Base-by-base conservation (phyloP, 2,888 invertebrate genomes). In the Agriopis aurantiaria region DNA sequence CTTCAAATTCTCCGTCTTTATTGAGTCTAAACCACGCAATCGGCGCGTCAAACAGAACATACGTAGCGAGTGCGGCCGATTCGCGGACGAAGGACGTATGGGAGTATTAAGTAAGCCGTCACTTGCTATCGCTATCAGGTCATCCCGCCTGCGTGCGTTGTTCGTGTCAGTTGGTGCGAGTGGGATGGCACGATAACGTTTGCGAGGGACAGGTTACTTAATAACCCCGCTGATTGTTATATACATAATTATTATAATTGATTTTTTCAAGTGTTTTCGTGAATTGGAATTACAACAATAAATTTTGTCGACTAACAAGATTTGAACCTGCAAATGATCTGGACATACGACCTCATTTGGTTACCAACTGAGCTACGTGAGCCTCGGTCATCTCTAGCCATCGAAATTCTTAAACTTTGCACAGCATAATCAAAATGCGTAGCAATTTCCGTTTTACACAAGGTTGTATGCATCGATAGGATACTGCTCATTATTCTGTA, bases 11-110 rank as follows among this genome's bases (percentile, higher is more conserved):
- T 65, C 61, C 49, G 12, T 69, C 2, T 48, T 40, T 7, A 11
- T 72, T 12, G 67, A 72, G 11, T 65, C 65, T 3, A 52, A 63
- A 9, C 14, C 68, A 51, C n/a, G 67, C 62, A 61, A 65, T 52
- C 17, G 52, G 8, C 59, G 63, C 7, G 23, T 60, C 11, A 65
- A 40, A 46, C 63, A 57, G 7, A 51, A 49, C 40, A n/a, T 73
- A 33, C 66, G 43, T 59, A 41, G 55, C 0, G 49, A 48, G 0
- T 33, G 49, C 0, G 49, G 52, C 0, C 43, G 43, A 10, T 57
- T 10, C 11, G 52, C 40, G 8, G 40, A 59, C 12, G 51, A 12
- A n/a, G 43, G 46, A 17, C 9, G 33, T 33, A 33, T 33, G 33
- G 33, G 33, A 33, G 33, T 33, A 33, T 5, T 33, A 33, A 33